phyloP scores from a whole-genome alignment of 92 coral and sea anemone genomes.

The Umimayanthus chanpuru region DNA sequence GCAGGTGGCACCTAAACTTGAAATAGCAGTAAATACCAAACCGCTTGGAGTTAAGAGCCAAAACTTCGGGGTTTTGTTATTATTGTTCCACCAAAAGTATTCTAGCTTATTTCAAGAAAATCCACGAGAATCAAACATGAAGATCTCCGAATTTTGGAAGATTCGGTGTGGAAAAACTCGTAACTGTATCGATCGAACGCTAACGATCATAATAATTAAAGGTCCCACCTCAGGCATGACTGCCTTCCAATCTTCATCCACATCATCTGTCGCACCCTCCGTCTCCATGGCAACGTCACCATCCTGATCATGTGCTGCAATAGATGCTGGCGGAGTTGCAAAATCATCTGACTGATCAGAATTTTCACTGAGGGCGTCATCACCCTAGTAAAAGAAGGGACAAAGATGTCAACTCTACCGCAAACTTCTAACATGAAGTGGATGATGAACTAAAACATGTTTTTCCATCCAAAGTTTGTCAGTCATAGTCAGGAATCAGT shows the following conservation, averaged over 20 bases:
- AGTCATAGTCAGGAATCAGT: neutral
- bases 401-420: neutral
- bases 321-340: conserved; percentile 81
- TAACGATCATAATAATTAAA: neutral
- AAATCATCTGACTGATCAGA: conserved; percentile 86
- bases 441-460: neutral
- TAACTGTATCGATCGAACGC: neutral
- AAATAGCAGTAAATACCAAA: too few species aligned
- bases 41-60: too few species aligned
- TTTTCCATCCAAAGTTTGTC: neutral
- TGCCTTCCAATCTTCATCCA: conserved; percentile 80
- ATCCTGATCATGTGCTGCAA: conserved; percentile 53
- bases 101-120: too few species aligned
- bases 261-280: conserved; percentile 57
- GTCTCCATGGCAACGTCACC: conserved; percentile 55
- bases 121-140: too few species aligned
- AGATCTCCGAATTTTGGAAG: too few species aligned
- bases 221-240: conserved; percentile 85
- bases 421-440: neutral
- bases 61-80: too few species aligned
- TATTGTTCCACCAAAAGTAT: too few species aligned
- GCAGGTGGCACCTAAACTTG: too few species aligned
- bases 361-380: conserved; percentile 63
- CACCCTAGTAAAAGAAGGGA: conserved; percentile 32
- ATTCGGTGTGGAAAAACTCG: neutral